Conservation (phyloP, 2,797 vertebrate genomes). For the Onychomys leucogaster region DNA sequence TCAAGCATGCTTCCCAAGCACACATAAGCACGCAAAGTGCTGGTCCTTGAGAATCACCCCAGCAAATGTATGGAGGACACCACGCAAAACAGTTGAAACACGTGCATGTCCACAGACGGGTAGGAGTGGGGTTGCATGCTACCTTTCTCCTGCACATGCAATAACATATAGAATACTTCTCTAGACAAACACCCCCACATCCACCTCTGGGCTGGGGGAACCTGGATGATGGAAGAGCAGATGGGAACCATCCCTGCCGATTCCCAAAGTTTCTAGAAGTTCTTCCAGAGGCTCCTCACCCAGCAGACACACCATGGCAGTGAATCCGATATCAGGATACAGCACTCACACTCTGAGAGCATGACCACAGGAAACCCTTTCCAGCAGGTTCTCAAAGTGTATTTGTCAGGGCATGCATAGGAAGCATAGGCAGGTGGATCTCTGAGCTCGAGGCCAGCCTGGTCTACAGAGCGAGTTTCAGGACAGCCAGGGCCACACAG, state of each 20-base stretch:
- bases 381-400: neutral
- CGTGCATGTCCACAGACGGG: too few relatives aligned
- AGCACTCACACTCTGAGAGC: neutral
- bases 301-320: neutral
- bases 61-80: too few relatives aligned
- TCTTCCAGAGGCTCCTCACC: neutral
- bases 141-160: neutral
- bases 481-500: too few relatives aligned
- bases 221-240: neutral
- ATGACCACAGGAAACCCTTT: too few relatives aligned
- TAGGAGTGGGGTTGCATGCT: neutral
- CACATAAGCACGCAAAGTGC: neutral
- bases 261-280: neutral
- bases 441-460: neutral
- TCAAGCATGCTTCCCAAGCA: neutral
- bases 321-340: neutral
- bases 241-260: neutral
- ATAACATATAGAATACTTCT: neutral
- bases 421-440: neutral
- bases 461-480: too few relatives aligned
- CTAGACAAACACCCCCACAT: neutral
- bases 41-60: neutral
- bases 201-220: neutral
- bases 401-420: too few relatives aligned
- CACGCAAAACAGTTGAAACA: neutral